These are phyloP conservation scores for Dromiciops gliroides DNA, from an alignment of 2,113 vertebrate genomes.

Conservation along the genomic window DNA sequence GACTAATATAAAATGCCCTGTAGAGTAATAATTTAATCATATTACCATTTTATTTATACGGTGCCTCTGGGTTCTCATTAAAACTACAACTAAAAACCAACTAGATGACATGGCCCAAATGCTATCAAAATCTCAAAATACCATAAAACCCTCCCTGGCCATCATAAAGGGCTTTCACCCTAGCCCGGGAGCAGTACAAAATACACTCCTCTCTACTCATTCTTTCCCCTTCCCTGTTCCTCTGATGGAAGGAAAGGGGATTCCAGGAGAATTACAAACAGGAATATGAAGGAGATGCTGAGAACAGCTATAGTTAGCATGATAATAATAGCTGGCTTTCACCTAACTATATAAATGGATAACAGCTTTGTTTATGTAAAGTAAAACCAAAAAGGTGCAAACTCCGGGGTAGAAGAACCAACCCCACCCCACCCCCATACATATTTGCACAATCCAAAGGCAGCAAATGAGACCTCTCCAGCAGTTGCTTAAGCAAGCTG, in stretches of 20 bases:
- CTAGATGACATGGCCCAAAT: constrained; percentile 7
- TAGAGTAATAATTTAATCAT: constrained; percentile 80
- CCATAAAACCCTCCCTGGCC: constrained; percentile 40
- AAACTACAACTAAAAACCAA: constrained; percentile 69
- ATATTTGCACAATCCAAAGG: background rate
- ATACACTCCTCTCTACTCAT: background rate
- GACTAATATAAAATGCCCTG: constrained; percentile 76
- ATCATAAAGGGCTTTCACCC: background rate
- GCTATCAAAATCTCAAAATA: background rate
- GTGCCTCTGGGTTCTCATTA: constrained; percentile 77
- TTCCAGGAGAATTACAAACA: background rate
- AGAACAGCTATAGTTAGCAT: background rate
- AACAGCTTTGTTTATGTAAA: background rate
- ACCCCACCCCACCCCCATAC: too few relatives aligned
- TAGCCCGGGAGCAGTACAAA: background rate
- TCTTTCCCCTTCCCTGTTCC: background rate
- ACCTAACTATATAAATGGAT: background rate
- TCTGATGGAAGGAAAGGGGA: background rate
- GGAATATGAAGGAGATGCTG: background rate
- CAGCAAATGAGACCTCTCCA: background rate
- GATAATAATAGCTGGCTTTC: background rate
- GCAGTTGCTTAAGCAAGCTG: background rate
- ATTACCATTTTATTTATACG: constrained; percentile 73
- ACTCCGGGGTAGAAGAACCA: background rate
- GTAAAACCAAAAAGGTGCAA: background rate